Percentiles rank a stretch among this genome's conserved stretches.
phyloP scores from a whole-genome alignment of 2,797 vertebrate genomes.

The Chlorospingus flavigularis region DNA sequence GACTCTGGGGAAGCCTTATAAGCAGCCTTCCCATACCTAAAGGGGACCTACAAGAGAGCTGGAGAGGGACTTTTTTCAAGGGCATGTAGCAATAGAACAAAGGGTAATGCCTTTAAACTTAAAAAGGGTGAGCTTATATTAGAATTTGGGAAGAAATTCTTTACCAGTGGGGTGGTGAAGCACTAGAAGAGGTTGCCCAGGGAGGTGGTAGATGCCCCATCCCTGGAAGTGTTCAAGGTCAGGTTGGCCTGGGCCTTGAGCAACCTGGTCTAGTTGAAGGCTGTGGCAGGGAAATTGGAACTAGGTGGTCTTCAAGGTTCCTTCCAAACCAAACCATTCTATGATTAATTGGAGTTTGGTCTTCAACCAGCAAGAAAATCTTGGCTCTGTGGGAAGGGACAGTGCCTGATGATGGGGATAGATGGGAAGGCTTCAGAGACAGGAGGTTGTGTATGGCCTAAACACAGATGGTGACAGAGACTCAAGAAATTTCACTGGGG shows the following conservation, averaged over 20 bases:
- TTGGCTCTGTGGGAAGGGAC: not conserved
- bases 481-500: not conserved
- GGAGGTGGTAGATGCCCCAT: not conserved
- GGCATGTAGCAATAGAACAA: not conserved
- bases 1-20: not conserved
- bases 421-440: not conserved
- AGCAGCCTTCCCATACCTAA: not conserved
- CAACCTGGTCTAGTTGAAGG: not conserved
- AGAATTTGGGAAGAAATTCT: not conserved
- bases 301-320: not conserved
- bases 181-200: not conserved
- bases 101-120: not conserved
- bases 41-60: not conserved
- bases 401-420: accelerated
- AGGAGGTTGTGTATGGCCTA: not conserved
- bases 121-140: not conserved
- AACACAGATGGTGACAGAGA: not conserved
- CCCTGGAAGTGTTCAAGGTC: not conserved
- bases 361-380: not conserved
- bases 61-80: not conserved
- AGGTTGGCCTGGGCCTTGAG: not conserved
- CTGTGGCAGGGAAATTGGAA: not conserved
- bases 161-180: not conserved
- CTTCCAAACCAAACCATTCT: not conserved
- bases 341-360: not conserved